A percentile compares a stretch with the other conserved stretches of the same genome.
Evolutionary conservation across 2,113 vertebrate genomes (phyloP).

Genomic region (Phalacrocorax carbo): DNA sequence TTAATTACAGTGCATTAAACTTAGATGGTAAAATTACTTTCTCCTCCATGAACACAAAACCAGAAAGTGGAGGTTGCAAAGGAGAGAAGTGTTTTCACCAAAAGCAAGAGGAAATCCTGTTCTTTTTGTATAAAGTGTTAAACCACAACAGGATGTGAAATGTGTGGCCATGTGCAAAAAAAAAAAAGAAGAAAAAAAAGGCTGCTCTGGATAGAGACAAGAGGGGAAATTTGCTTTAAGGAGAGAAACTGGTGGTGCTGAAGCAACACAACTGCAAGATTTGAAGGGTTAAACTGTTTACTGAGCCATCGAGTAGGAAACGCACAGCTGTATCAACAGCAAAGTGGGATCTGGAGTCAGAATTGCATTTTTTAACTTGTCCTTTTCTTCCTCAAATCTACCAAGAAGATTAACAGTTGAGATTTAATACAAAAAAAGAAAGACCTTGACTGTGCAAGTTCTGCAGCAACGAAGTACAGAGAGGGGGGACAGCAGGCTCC

Average conservation of each 20-base stretch:
- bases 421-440: background rate
- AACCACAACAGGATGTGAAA: background rate
- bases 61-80: background rate
- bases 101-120: background rate
- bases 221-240: background rate
- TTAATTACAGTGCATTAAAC: background rate
- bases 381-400: background rate
- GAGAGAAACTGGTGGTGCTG: background rate
- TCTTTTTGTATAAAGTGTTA: background rate
- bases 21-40: background rate
- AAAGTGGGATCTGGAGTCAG: slow-evolving; percentile 4
- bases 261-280: background rate
- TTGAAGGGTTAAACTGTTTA: slow-evolving; percentile 15
- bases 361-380: background rate
- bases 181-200: background rate
- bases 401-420: background rate
- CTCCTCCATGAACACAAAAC: background rate
- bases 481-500: background rate
- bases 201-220: background rate
- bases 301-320: background rate
- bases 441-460: background rate
- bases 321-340: slow-evolving; percentile 60
- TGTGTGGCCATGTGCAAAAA: background rate
- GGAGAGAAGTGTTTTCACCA: background rate
- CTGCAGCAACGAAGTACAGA: background rate